phyloP scores from a whole-genome alignment of 1,140 invertebrate genomes.

The Helicoverpa zea region DNA sequence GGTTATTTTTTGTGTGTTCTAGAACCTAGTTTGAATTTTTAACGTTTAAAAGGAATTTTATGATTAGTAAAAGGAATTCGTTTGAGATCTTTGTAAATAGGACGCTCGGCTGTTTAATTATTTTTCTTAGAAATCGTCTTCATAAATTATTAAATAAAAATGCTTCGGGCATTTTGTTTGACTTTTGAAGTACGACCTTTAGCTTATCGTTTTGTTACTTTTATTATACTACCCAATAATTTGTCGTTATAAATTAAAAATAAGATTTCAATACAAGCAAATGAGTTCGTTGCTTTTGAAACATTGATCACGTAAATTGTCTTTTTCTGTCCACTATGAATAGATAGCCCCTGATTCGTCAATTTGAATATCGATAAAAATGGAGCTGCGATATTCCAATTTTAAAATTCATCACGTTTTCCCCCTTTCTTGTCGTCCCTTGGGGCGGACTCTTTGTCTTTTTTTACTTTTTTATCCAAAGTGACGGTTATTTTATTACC shows the following conservation, averaged over 20 bases:
- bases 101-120: slow-evolving; percentile 3
- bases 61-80: slow-evolving; percentile 21
- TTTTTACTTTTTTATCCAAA: slow-evolving; percentile 33
- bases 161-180: neutral
- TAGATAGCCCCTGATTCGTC: slow-evolving; percentile 55
- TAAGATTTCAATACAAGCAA: neutral
- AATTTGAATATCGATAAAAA: slow-evolving; percentile 63
- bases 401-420: slow-evolving; percentile 65
- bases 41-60: slow-evolving; percentile 13
- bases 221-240: neutral
- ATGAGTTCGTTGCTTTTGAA: neutral
- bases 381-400: slow-evolving; percentile 60
- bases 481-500: slow-evolving; percentile 48
- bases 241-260: neutral
- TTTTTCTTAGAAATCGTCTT: slow-evolving; percentile 19
- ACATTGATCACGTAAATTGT: neutral
- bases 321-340: slow-evolving; percentile 39
- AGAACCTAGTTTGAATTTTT: slow-evolving; percentile 32
- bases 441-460: slow-evolving; percentile 8
- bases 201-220: neutral
- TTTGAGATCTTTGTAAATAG: slow-evolving; percentile 25
- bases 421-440: slow-evolving; percentile 50
- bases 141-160: slow-evolving; percentile 31
- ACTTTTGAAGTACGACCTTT: neutral
- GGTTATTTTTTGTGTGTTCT: slow-evolving; percentile 18